Evolutionary conservation across 2,888 invertebrate genomes (phyloP).

Genomic region (Stomorhina lunata): DNA sequence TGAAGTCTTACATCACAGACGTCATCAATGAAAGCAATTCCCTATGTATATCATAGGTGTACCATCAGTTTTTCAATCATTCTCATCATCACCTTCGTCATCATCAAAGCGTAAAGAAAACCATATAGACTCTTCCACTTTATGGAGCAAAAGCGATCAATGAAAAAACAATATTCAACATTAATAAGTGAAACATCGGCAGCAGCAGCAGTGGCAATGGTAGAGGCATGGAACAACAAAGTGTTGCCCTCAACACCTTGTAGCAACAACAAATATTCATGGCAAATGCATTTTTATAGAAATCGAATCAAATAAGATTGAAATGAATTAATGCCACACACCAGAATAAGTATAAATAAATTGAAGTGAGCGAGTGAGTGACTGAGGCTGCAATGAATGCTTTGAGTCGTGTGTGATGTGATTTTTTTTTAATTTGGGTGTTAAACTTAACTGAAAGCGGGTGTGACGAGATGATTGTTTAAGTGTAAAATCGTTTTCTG

Average conservation of each 20-base stretch:
- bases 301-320: conserved; percentile 42
- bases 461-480: conserved; percentile 63
- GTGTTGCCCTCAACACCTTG: conserved; percentile 59
- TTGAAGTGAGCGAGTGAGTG: neutral
- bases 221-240: conserved; percentile 14
- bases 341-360: neutral
- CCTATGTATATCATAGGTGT: neutral
- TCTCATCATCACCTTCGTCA: neutral
- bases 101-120: neutral
- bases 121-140: neutral
- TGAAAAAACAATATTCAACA: neutral
- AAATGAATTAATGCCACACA: conserved; percentile 44
- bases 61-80: neutral
- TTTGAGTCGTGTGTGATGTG: neutral
- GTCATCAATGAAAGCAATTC: neutral
- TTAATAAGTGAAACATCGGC: conserved; percentile 33
- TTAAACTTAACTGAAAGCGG: conserved; percentile 51
- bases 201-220: neutral
- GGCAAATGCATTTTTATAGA: conserved; percentile 45
- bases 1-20: conserved; percentile 18
- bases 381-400: neutral
- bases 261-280: conserved; percentile 52
- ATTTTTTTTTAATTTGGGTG: conserved; percentile 13
- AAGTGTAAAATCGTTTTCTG: conserved; percentile 62
- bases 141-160: neutral